Evolutionary conservation across 92 coral and sea anemone genomes (phyloP), one percentile per base, ranked within the genome.

Genomic region (Palythoa caribaeorum): DNA sequence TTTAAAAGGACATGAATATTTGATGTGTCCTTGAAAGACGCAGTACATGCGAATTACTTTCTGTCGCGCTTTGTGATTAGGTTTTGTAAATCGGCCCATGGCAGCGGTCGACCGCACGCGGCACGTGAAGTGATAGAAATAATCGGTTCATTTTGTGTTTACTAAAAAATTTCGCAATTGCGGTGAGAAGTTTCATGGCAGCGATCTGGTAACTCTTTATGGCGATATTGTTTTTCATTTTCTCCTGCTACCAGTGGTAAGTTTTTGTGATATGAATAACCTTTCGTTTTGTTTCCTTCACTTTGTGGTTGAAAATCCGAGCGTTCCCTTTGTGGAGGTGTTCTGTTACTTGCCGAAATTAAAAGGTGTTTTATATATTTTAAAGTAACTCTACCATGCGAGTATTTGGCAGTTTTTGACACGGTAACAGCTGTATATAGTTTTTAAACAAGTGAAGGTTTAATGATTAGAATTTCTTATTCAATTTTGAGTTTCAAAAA

Each of bases 1-100:
- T 81, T 81, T 81, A 65, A 81, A 66, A 38, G 76, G 59, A 21
- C 59, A 81, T 81, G 76, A 81, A 81, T 81, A 81, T 81, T 81
- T 81, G 37, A 81, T 81, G 54, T 48, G 51, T 21, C 15, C 47
- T 66, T 81, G 86, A 66, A 20, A 38, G 76, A 35, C 76, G 76
- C 73, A 19, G 38, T 81, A 69, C 28, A 20, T 66, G 48, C 71
- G 60, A 40, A 68, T 81, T 65, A 81, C 86, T 65, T 81, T 81
- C 15, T 51, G 76, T 19, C 55, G 83, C 40, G 44, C 40, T 51
- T 54, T 44, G 19, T 81, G 62, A 81, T 47, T 37, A 68, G 44
- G 21, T 51, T 48, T 21, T 3, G 57, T 50, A 65, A 47, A 57
- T n/a, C 51, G 6, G n/a, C 3, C 38, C 19, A 53, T 5, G 59